Percentiles rank a stretch among this genome's conserved stretches.
These are phyloP conservation scores for Unio pictorum DNA, from an alignment of 2,888 invertebrate species.

Conservation along the genomic window DNA sequence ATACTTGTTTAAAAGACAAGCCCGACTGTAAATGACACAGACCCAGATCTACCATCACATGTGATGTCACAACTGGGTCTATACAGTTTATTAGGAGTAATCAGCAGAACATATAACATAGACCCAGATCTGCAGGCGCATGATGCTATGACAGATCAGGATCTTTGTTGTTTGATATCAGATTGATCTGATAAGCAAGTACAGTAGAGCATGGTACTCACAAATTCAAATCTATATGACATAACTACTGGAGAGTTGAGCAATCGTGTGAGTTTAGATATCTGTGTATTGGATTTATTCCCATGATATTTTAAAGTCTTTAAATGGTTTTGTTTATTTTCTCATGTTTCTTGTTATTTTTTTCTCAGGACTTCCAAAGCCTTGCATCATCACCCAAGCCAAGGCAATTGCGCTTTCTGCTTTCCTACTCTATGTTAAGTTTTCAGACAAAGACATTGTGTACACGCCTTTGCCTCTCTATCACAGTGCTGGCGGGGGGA, in stretches of 20 bases:
- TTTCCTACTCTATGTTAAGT: constrained; percentile 32
- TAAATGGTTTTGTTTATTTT: neutral
- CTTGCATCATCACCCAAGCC: constrained; percentile 92
- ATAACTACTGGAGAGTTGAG: neutral
- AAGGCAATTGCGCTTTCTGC: constrained; percentile 37
- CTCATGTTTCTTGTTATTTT: neutral
- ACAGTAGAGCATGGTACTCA: no score
- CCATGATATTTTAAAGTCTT: neutral
- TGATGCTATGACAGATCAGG: no score
- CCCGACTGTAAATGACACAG: no score
- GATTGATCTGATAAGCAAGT: no score
- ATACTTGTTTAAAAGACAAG: no score
- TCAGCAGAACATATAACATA: no score
- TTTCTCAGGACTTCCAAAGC: constrained; percentile 71
- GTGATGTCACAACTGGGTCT: no score
- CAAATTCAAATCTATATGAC: neutral
- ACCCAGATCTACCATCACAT: no score
- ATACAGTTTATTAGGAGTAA: no score
- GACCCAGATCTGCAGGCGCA: no score
- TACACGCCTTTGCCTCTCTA: constrained; percentile 95
- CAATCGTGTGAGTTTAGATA: neutral
- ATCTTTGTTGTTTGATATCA: no score
- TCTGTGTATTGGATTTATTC: neutral
- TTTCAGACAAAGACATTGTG: constrained; percentile 78
- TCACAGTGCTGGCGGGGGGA: constrained; percentile 93